These are phyloP conservation scores for Gobius niger DNA, from an alignment of 2,113 vertebrate genomes.

Conservation along the genomic window DNA sequence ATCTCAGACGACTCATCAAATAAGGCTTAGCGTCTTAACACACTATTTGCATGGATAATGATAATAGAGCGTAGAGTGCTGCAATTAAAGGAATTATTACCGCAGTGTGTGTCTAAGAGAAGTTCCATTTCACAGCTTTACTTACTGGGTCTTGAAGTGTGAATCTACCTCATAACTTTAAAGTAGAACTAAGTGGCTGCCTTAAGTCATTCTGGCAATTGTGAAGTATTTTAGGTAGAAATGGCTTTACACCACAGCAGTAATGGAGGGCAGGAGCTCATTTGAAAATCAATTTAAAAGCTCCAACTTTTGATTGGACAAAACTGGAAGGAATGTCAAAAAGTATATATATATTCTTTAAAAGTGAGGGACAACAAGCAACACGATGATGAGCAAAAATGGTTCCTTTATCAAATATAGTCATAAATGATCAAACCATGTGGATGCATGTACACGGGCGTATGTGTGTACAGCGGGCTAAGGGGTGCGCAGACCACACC, in stretches of 20 bases:
- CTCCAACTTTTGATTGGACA: neutral
- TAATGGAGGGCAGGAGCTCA: conserved; percentile 3
- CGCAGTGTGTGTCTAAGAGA: conserved; percentile 22
- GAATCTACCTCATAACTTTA: conserved; percentile 7
- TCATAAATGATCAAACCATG: neutral
- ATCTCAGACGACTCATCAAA: conserved; percentile 45
- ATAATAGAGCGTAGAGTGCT: conserved; percentile 22
- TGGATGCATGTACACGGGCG: too few relatives aligned
- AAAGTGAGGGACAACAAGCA: neutral
- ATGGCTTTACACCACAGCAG: neutral
- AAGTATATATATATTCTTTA: neutral
- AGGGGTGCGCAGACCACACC: too few relatives aligned
- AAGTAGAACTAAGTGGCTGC: neutral
- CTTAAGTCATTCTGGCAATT: neutral
- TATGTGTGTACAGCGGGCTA: too few relatives aligned
- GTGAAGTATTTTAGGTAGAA: neutral
- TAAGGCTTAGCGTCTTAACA: conserved; percentile 42
- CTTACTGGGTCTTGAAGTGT: conserved; percentile 6
- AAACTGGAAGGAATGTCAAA: neutral
- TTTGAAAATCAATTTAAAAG: neutral
- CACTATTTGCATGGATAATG: conserved; percentile 30
- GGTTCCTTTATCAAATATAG: neutral
- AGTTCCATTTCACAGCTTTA: conserved; percentile 22
- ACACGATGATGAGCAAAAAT: neutral
- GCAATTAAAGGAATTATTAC: conserved; percentile 31